phyloP scores from a whole-genome alignment of 2,888 invertebrate species.

The Chymomyza fuscimana region DNA sequence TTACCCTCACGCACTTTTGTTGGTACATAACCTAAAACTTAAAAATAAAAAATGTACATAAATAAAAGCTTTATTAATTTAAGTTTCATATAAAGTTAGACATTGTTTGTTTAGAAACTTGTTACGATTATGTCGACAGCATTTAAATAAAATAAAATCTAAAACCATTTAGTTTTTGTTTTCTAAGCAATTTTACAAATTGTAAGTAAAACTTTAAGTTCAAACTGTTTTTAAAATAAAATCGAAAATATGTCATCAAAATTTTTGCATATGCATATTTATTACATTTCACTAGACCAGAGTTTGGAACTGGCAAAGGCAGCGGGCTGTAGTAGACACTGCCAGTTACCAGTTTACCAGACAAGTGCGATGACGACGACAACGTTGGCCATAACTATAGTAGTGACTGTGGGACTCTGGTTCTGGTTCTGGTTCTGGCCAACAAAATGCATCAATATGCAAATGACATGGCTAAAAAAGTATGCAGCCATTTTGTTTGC shows the following conservation, averaged over 20 bases:
- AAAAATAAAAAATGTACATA: background rate
- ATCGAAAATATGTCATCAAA: conserved; percentile 29
- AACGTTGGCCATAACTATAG: background rate
- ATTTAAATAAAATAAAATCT: background rate
- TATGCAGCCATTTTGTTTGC: conserved; percentile 20
- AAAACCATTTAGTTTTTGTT: background rate
- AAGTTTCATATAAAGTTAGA: too few relatives aligned
- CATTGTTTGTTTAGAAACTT: background rate
- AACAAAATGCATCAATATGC: conserved; percentile 46
- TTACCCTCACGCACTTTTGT: too few relatives aligned
- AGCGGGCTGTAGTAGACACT: background rate
- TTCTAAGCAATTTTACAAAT: background rate
- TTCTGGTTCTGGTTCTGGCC: conserved; percentile 10
- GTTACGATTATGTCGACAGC: background rate
- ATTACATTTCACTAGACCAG: conserved; percentile 22
- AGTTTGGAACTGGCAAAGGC: background rate
- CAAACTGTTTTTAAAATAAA: background rate
- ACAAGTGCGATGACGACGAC: background rate
- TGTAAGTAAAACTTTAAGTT: background rate
- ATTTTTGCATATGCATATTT: conserved; percentile 38
- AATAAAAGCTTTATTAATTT: background rate
- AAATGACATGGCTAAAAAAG: conserved; percentile 40
- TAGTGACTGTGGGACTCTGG: background rate
- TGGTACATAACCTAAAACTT: too few relatives aligned
- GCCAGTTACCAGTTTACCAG: background rate